These are phyloP conservation scores for Anastatus disparis DNA, from an alignment of 1,140 invertebrate genomes.

Conservation along the genomic window DNA sequence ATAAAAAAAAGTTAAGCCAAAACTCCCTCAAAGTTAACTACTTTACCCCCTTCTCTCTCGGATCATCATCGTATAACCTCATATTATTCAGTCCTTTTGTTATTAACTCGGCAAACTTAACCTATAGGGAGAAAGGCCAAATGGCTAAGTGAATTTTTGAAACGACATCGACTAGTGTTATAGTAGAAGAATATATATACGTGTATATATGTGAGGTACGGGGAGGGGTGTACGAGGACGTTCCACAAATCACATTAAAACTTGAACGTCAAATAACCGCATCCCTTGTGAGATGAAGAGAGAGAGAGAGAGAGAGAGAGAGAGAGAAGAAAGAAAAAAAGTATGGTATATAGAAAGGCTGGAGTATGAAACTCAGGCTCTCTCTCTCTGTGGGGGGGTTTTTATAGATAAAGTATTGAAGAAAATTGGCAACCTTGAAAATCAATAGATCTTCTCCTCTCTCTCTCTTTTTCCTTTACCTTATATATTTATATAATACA, in stretches of 20 bases:
- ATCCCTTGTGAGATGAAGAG: neutral
- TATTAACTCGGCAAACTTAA: neutral
- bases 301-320: neutral
- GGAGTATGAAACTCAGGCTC: no score
- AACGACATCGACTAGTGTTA: neutral
- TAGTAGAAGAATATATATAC: no score
- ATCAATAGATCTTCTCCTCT: slow-evolving; percentile 11
- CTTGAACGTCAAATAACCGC: slow-evolving; percentile 3
- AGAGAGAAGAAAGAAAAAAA: neutral
- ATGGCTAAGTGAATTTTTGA: neutral
- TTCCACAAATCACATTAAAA: slow-evolving; percentile 28
- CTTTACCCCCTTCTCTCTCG: no score
- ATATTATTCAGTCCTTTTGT: neutral
- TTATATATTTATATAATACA: no score
- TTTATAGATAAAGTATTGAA: slow-evolving; percentile 10
- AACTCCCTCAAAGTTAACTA: no score
- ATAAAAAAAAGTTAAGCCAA: no score
- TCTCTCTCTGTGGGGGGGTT: no score
- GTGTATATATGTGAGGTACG: no score
- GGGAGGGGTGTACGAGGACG: neutral
- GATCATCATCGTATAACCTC: no score
- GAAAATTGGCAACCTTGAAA: slow-evolving; percentile 36
- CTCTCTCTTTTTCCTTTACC: no score
- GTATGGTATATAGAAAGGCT: neutral
- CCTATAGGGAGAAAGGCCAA: no score